Evolutionary conservation across 2,797 vertebrate species (phyloP).

Genomic region (Rhinichthys osculus): DNA sequence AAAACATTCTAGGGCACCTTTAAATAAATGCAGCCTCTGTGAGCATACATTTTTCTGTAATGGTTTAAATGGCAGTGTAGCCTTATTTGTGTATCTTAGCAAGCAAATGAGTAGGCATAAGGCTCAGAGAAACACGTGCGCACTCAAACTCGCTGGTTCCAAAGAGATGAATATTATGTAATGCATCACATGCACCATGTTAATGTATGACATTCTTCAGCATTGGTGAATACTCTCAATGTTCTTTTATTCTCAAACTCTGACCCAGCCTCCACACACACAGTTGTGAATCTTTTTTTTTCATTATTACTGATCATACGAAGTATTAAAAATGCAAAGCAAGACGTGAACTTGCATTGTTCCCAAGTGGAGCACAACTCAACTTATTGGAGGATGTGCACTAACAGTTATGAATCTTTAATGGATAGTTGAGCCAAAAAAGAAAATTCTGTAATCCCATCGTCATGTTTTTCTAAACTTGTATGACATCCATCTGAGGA

Average conservation of each 20-base stretch:
- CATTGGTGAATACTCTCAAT: constrained; percentile 24
- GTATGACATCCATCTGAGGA: not conserved
- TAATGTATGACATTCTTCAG: constrained; percentile 40
- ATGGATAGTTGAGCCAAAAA: not conserved
- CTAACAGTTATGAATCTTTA: not conserved
- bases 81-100: not conserved
- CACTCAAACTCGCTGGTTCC: not conserved
- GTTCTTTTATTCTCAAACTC: constrained; percentile 27
- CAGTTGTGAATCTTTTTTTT: not conserved
- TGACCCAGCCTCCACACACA: not conserved
- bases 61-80: not conserved
- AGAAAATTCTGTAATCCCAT: not conserved
- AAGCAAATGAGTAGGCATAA: not conserved
- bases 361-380: not conserved
- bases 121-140: not conserved
- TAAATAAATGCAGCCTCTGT: not conserved
- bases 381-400: not conserved
- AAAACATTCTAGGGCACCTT: too few species aligned
- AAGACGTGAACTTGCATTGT: not conserved
- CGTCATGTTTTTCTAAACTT: not conserved
- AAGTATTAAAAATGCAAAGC: not conserved
- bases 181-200: constrained; percentile 8
- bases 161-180: not conserved
- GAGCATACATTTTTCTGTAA: not conserved
- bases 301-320: not conserved